These are phyloP conservation scores for Lampris megalopsis DNA, from an alignment of 2,113 vertebrate species.

Conservation along the genomic window DNA sequence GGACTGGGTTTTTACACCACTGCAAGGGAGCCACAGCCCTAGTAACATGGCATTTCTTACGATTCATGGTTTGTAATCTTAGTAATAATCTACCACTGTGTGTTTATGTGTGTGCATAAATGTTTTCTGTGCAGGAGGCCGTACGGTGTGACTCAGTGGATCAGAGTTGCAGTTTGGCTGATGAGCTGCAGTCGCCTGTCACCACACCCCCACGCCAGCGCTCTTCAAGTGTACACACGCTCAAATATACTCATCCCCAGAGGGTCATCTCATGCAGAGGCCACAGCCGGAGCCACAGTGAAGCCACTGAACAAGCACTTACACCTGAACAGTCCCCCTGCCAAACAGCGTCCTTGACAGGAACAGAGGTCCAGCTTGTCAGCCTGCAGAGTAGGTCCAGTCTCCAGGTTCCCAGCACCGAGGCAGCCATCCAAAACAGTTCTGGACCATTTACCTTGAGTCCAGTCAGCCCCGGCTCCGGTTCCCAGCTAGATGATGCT, in stretches of 20 bases:
- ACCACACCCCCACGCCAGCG: slow-evolving; percentile 65
- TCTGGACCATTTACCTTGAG: slow-evolving; percentile 26
- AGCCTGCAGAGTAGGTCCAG: slow-evolving; percentile 38
- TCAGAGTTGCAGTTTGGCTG: slow-evolving; percentile 63
- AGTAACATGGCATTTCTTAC: no score
- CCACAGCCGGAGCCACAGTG: slow-evolving; percentile 67
- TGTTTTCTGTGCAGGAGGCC: slow-evolving; percentile 83
- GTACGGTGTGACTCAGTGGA: slow-evolving; percentile 68
- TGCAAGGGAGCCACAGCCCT: no score
- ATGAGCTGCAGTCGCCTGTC: slow-evolving; percentile 60
- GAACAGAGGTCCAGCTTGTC: slow-evolving; percentile 25
- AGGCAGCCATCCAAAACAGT: slow-evolving; percentile 56
- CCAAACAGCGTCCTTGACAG: slow-evolving; percentile 32
- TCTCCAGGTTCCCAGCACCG: slow-evolving; percentile 40
- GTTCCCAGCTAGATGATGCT: slow-evolving; percentile 73
- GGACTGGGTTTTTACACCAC: no score
- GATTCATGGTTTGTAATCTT: no score
- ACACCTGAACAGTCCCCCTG: slow-evolving; percentile 43
- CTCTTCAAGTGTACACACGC: slow-evolving; percentile 74
- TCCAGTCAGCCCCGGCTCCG: slow-evolving; percentile 10
- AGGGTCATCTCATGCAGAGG: slow-evolving; percentile 73
- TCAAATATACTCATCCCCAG: slow-evolving; percentile 68
- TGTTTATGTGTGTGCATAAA: slow-evolving; percentile 3
- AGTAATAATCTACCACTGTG: background rate
- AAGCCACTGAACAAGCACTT: slow-evolving; percentile 39